Base-by-base conservation (phyloP, 1,140 invertebrate genomes). In the Heliothis subflexa region DNA sequence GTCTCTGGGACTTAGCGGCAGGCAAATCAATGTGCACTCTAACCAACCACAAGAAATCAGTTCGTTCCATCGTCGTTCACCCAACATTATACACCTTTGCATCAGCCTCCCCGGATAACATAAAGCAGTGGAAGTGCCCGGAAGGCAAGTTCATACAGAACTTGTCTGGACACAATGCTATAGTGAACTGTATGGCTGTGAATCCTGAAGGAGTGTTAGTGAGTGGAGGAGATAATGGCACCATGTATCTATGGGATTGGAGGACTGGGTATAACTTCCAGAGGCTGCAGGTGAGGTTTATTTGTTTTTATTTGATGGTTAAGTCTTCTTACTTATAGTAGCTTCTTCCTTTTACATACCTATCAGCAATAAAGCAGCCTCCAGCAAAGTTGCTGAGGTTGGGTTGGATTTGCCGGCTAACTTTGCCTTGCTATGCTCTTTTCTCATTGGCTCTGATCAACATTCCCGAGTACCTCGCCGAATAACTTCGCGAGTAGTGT, bases 41-140 rank as follows among this genome's bases (percentile, higher is more conserved):
- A 0, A 99, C 99, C 0, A 99, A 99, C 95, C 99, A 99, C 91
- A 99, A 99, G 93, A 99, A 99, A 89, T 99, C 98, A 86, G 99
- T 99, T 0, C 95, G 99, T 78, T 97, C 98, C 55, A 92, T 99
- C 1, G 97, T 97, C 0, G 95, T 99, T 12, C 99, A 99, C 96
- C 99, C 99, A 0, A 97, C 96, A 55, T 94, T 98, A 94, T 98
- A 99, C 90, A 99, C 99, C 95, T 99, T 99, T 94, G 99, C 98
- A 0, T 99, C 98, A 2, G 99, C 98, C 0, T 99, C 99, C 0
- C 98, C 99, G 0, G 99, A 99, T 91, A 99, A 99, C 90, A 99
- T 99, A 73, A 99, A 99, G 92, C 98, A 99, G 91, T 99, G 99
- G 99, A 99, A 98, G 91, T 99, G 99, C 92, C 99, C 99, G 0